Conservation (phyloP, 2,113 vertebrate genomes). For the Bubalus kerabau region DNA sequence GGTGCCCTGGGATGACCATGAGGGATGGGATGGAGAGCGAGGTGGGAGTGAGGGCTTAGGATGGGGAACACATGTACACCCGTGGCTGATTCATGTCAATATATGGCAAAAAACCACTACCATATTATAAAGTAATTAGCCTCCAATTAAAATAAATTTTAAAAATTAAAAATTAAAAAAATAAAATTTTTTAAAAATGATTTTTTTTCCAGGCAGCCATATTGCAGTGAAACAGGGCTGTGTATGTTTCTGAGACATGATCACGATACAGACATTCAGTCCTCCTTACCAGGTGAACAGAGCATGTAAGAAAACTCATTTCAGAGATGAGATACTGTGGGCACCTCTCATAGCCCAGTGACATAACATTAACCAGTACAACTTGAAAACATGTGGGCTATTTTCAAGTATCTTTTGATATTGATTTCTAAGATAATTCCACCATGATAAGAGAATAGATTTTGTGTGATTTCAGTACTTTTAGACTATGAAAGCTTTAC, state of each 20-base stretch:
- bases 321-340: not conserved
- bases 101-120: too few species aligned
- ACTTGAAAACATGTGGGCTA: not conserved
- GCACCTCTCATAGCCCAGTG: not conserved
- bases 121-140: too few species aligned
- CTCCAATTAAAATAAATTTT: too few species aligned
- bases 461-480: not conserved
- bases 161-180: too few species aligned
- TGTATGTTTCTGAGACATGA: too few species aligned
- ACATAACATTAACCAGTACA: not conserved
- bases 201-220: not conserved
- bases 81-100: too few species aligned
- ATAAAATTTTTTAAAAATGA: not conserved
- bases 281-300: not conserved
- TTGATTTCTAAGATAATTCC: not conserved
- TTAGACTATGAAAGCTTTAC: not conserved
- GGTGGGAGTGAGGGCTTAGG: too few species aligned
- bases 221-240: fast-evolving
- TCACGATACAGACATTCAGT: fast-evolving
- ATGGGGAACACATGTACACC: too few species aligned
- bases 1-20: too few species aligned
- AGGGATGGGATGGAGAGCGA: too few species aligned
- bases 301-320: not conserved
- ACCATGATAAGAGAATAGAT: not conserved
- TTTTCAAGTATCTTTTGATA: not conserved